A percentile compares a stretch with the other conserved stretches of the same genome.
phyloP scores from a whole-genome alignment of 2,113 vertebrate genomes.

The Candoia aspera region DNA sequence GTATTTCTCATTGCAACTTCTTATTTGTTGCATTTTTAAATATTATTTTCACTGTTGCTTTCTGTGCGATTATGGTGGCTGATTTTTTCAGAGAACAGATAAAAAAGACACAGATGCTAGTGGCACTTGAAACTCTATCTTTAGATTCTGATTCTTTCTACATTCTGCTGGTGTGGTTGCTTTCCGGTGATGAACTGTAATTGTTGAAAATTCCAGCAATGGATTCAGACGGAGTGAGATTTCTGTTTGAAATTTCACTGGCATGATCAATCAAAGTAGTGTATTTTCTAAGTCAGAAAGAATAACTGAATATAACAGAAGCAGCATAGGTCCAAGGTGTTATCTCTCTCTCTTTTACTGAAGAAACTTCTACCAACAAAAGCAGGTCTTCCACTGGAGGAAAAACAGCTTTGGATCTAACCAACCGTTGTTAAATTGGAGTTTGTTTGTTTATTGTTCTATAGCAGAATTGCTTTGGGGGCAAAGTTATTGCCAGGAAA shows the following conservation, averaged over 20 bases:
- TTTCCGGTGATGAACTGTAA: accelerated
- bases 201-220: background rate
- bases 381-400: background rate
- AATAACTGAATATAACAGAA: background rate
- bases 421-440: background rate
- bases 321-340: background rate
- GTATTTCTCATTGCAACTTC: background rate
- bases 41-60: constrained; percentile 19
- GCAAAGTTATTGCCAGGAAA: background rate
- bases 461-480: background rate
- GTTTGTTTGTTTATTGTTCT: background rate
- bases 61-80: background rate
- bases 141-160: background rate
- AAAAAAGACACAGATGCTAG: accelerated
- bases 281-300: background rate
- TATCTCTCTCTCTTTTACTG: background rate
- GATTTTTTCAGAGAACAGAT: background rate
- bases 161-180: background rate
- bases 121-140: background rate
- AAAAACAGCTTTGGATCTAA: background rate
- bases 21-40: background rate
- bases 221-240: background rate
- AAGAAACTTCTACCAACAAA: background rate
- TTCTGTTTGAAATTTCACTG: background rate
- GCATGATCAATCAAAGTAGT: background rate